phyloP scores from a whole-genome alignment of 2,888 invertebrate species.

The Ceraclea dissimilis region DNA sequence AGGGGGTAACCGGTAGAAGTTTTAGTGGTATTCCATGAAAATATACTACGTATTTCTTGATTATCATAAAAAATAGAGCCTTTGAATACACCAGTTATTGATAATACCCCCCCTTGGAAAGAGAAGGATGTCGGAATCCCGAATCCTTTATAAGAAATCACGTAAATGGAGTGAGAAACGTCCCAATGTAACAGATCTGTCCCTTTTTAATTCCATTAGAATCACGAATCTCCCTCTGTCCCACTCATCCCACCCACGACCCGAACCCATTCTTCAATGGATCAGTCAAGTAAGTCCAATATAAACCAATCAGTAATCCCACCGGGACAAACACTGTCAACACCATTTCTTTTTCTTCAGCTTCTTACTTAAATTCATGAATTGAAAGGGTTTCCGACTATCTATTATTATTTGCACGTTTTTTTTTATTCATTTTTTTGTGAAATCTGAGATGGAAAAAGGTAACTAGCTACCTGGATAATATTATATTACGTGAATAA shows the following conservation, averaged over 20 bases:
- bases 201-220: conserved; percentile 5
- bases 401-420: background rate
- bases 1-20: too few species aligned
- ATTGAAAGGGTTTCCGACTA: background rate
- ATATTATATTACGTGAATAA: too few species aligned
- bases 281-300: conserved; percentile 6
- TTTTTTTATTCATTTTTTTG: too few species aligned
- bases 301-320: conserved; percentile 8
- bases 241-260: background rate
- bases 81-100: too few species aligned
- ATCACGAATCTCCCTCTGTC: background rate
- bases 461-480: too few species aligned
- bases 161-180: conserved; percentile 1
- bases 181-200: background rate
- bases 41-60: too few species aligned
- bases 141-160: background rate
- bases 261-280: background rate
- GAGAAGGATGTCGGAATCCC: background rate
- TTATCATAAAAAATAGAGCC: too few species aligned
- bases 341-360: background rate
- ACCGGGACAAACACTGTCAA: conserved; percentile 1
- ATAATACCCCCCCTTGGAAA: background rate
- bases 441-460: too few species aligned
- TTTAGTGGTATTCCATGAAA: too few species aligned
- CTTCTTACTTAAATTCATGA: background rate